Evolutionary conservation across 2,888 invertebrate species (phyloP).

Genomic region (Melangyna quadrimaculata): DNA sequence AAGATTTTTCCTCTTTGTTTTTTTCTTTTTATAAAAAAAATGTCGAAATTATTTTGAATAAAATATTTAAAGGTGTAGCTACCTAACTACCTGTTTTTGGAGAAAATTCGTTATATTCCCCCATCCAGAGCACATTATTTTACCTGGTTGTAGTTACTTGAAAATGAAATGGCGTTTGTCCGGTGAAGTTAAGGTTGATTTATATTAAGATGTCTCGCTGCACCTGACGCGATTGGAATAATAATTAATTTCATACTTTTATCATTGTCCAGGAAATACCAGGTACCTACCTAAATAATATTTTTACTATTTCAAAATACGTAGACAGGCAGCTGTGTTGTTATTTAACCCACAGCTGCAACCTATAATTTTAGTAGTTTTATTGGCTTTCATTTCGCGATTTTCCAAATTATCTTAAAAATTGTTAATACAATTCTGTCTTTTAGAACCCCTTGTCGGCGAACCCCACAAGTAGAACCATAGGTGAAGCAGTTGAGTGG

Average conservation of each 20-base stretch:
- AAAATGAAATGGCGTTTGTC: constrained; percentile 56
- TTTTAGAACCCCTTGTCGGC: no score
- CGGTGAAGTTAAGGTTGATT: constrained; percentile 36
- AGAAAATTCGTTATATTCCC: constrained; percentile 26
- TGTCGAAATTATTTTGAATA: constrained; percentile 31
- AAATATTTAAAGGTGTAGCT: constrained; percentile 36
- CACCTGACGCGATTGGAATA: constrained; percentile 50
- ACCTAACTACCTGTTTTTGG: neutral
- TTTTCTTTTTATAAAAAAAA: neutral
- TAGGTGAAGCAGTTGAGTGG: no score
- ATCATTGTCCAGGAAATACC: neutral
- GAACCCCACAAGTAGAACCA: no score
- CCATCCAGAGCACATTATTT: neutral
- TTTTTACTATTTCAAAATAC: neutral
- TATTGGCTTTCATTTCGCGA: neutral
- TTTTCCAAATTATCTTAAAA: no score
- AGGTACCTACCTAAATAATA: neutral
- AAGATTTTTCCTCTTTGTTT: constrained; percentile 20
- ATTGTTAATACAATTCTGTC: no score
- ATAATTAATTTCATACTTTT: neutral
- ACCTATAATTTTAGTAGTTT: no score
- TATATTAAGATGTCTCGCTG: constrained; percentile 40
- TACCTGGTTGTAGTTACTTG: neutral
- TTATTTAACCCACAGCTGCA: neutral
- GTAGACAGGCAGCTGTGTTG: neutral